phyloP scores from a whole-genome alignment of 1,140 invertebrate species.

The Grapholita molesta region DNA sequence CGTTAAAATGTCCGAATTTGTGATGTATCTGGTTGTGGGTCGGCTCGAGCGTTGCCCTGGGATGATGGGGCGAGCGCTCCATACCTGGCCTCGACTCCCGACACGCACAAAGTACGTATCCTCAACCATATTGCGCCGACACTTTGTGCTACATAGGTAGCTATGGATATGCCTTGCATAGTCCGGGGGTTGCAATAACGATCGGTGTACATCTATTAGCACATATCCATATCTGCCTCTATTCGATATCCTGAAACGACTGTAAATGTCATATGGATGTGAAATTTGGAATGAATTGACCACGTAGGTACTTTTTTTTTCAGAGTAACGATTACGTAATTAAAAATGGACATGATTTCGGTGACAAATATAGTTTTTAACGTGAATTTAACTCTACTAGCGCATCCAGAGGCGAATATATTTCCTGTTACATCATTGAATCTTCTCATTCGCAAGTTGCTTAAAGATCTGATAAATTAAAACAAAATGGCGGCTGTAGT shows the following conservation, averaged over 20 bases:
- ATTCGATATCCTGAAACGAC: conserved; percentile 30
- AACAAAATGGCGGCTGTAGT: conserved; percentile 68
- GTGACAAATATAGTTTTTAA: background rate
- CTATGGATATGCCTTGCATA: conserved; percentile 55
- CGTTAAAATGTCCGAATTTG: conserved; percentile 68
- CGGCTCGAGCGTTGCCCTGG: conserved; percentile 58
- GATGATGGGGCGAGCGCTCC: conserved; percentile 51
- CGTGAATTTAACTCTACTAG: background rate
- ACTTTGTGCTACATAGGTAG: conserved; percentile 47
- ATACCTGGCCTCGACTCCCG: conserved; percentile 48
- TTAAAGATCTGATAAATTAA: conserved; percentile 42
- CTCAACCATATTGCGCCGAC: conserved; percentile 68
- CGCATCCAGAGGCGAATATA: background rate
- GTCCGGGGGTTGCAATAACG: conserved; percentile 33
- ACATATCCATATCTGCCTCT: conserved; percentile 49
- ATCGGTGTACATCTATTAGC: conserved; percentile 37
- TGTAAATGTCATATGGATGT: conserved; percentile 20
- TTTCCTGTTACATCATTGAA: background rate
- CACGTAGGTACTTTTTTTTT: conserved; percentile 25
- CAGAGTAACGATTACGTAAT: conserved; percentile 39
- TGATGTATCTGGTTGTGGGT: conserved; percentile 67
- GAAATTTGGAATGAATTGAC: conserved; percentile 23
- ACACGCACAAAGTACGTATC: conserved; percentile 70
- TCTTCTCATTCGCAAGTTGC: conserved; percentile 26
- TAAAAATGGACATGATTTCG: conserved; percentile 19